phyloP scores from a whole-genome alignment of 2,797 vertebrate genomes.

The Urocyon cinereoargenteus region DNA sequence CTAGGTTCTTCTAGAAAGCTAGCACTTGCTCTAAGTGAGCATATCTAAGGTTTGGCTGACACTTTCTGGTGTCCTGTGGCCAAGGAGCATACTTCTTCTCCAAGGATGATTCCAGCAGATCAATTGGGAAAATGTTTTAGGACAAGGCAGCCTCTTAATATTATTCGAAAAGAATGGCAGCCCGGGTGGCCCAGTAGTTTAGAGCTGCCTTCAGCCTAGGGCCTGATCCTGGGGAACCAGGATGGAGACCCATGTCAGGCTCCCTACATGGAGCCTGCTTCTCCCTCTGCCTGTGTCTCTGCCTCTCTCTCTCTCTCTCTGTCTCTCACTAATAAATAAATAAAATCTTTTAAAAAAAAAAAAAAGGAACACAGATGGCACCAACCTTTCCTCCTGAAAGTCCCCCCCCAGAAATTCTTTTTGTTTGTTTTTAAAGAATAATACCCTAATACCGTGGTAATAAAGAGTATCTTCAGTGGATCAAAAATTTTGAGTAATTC shows the following conservation, averaged over 20 bases:
- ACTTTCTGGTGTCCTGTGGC: neutral
- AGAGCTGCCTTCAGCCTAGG: no score
- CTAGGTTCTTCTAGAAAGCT: constrained; percentile 32
- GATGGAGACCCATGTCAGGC: no score
- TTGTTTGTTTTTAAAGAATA: neutral
- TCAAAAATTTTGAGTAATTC: neutral
- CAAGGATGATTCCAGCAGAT: neutral
- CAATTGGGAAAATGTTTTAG: neutral
- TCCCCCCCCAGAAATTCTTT: neutral
- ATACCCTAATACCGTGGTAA: neutral
- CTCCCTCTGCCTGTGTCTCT: no score
- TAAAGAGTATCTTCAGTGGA: neutral
- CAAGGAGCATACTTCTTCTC: neutral
- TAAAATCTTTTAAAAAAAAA: no score
- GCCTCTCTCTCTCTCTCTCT: no score
- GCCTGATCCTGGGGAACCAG: no score
- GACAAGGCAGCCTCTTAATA: neutral
- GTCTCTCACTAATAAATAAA: no score
- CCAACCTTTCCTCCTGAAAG: neutral
- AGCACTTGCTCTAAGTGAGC: neutral
- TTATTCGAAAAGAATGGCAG: neutral
- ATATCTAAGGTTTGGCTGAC: neutral
- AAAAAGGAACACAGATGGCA: neutral
- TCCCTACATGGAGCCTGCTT: no score
- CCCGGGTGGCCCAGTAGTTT: no score